A percentile compares a stretch with the other conserved stretches of the same genome.
Evolutionary conservation across 2,888 invertebrate species (phyloP).

Genomic region (Apamea epomidion): DNA sequence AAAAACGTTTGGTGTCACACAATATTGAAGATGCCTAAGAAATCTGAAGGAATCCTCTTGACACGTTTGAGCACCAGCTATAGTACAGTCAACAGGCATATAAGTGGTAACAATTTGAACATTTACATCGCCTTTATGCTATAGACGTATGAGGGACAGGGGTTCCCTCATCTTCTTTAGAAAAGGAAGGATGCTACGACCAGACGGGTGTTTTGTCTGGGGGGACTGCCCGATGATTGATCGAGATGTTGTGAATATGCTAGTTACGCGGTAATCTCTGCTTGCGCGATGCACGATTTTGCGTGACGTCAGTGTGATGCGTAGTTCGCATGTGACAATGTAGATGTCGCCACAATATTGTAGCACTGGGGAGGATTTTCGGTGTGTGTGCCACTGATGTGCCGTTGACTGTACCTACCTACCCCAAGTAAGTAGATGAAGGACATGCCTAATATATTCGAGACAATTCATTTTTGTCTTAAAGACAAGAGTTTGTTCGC

Average conservation of each 20-base stretch:
- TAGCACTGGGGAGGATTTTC: background rate
- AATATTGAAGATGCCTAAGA: constrained; percentile 57
- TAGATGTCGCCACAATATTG: background rate
- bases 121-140: background rate
- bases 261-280: background rate
- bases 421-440: constrained; percentile 12
- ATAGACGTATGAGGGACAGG: background rate
- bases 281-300: background rate
- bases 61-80: constrained; percentile 33
- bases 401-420: background rate
- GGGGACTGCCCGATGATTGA: background rate
- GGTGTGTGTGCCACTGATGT: background rate
- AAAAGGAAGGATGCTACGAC: background rate
- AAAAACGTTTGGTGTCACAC: constrained; percentile 48
- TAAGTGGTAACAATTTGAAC: constrained; percentile 2
- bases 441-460: constrained; percentile 29
- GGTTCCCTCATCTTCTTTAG: background rate
- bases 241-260: background rate
- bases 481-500: background rate
- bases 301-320: background rate
- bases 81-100: background rate
- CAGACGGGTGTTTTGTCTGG: background rate
- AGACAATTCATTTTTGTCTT: constrained; percentile 34
- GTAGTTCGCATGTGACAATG: too few relatives aligned
- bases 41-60: constrained; percentile 60